These are phyloP conservation scores for Enteromius viviparus DNA, from an alignment of 2,797 vertebrate species.

Conservation along the genomic window DNA sequence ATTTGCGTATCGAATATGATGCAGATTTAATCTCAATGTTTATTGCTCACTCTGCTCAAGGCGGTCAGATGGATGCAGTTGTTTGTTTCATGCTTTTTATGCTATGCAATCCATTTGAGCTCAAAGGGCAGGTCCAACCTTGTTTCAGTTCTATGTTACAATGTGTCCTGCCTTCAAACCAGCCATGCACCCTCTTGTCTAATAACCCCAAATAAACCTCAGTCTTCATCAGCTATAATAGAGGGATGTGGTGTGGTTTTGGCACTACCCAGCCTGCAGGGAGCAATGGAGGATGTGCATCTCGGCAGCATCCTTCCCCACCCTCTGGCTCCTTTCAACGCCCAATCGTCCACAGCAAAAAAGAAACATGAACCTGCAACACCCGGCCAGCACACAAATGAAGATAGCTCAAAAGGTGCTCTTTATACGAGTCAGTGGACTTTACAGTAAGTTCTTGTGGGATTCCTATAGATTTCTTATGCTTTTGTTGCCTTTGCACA, in stretches of 20 bases:
- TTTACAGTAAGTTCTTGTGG: not conserved
- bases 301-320: conserved; percentile 58
- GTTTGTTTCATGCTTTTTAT: not conserved
- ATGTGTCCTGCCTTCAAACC: not conserved
- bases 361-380: conserved; percentile 15
- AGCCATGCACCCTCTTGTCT: not conserved
- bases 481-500: conserved; percentile 44
- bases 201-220: conserved; percentile 16
- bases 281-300: conserved; percentile 50
- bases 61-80: not conserved
- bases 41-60: not conserved
- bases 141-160: not conserved
- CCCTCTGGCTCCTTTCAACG: conserved; percentile 57
- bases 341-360: conserved; percentile 61
- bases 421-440: not conserved
- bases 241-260: conserved; percentile 54
- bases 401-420: not conserved
- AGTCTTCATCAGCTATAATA: conserved; percentile 18
- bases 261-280: conserved; percentile 50
- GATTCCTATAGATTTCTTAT: conserved; percentile 30
- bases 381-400: not conserved
- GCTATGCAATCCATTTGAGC: not conserved
- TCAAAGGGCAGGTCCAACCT: not conserved
- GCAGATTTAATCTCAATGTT: not conserved
- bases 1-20: not conserved